These are phyloP conservation scores for Semotilus atromaculatus DNA, from an alignment of 2,797 vertebrate species.

Conservation along the genomic window DNA sequence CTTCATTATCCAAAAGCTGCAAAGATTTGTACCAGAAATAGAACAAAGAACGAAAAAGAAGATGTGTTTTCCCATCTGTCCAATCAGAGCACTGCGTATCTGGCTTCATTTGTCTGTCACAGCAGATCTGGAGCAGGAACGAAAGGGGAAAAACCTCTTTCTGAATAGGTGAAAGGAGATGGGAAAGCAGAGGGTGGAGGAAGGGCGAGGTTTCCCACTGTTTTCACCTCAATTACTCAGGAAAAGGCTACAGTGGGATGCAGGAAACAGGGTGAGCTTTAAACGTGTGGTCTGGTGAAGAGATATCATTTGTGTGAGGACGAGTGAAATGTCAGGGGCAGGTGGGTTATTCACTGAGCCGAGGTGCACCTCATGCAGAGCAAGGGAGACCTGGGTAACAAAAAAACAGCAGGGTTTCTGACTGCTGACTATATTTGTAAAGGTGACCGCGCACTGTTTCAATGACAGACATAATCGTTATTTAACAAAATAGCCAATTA, in stretches of 20 bases:
- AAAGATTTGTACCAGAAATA: conserved; percentile 37
- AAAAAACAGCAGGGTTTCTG: conserved; percentile 48
- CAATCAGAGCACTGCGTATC: conserved; percentile 3
- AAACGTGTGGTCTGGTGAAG: conserved; percentile 25
- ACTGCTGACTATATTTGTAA: conserved; percentile 44
- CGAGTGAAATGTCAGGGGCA: conserved; percentile 57
- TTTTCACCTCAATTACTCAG: conserved; percentile 19
- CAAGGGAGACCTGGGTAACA: conserved; percentile 37
- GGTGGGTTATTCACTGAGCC: conserved; percentile 42
- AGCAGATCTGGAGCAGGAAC: conserved; percentile 48
- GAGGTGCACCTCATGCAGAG: conserved; percentile 32
- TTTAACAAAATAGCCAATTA: conserved; percentile 17
- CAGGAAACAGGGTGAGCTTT: conserved; percentile 19
- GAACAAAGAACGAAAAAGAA: neutral
- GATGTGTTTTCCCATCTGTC: conserved; percentile 27
- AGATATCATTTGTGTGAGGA: conserved; percentile 50
- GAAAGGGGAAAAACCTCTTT: conserved; percentile 31
- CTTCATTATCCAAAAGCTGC: conserved; percentile 42
- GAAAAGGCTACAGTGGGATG: conserved; percentile 24
- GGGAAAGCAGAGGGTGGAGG: conserved; percentile 28
- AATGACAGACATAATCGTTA: conserved; percentile 33
- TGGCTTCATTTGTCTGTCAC: conserved; percentile 48
- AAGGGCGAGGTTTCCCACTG: conserved; percentile 29
- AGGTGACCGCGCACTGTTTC: conserved; percentile 29
- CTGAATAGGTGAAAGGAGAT: conserved; percentile 35